Base-by-base conservation (phyloP, 2,888 invertebrate species). In the Lycaena phlaeas region DNA sequence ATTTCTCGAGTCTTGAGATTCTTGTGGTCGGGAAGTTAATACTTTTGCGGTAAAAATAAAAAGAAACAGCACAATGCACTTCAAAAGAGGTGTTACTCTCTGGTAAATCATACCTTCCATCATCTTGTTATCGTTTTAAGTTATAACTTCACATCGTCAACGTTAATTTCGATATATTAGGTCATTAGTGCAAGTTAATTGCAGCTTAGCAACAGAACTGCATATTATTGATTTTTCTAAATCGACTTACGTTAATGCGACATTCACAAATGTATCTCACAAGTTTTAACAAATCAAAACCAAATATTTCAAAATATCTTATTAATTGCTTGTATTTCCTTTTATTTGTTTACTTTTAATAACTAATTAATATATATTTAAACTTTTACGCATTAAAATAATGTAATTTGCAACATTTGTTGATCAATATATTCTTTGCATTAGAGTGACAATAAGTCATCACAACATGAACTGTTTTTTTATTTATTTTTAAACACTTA, bases 21-120 rank as follows among this genome's bases (percentile, higher is more conserved):
- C 82, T 50, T 78, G 77, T 9, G 84, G 79, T 10, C 75, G 64
- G 28, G 84, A 75, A 12, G 82, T 81, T 12, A 84, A 50, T 2
- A 82, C 82, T 60, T 81, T 81, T 4, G 82, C 81, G 42, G 84
- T 84, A 51, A 84, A 84, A 47, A 84, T 79, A 55, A 84, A 79
- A 27, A 84, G 55, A 53, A 82, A 82, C 43, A 84, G 57, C 40
- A 82, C 71, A 43, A 79, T 62, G 51, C 81, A 82, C 57, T 84
- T 84, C n/a, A 84, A 47, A 38, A 84, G 50, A 38, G 84, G 82
- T 42, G 78, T 73, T 34, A 78, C 68, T 59, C 71, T 71, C 43
- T 77, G 66, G 11, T 69, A 53, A 46, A 84, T 58, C 44, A 81
- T 59, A 41, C 64, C 69, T 56, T 82, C 81, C 79, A 79, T 78